Evolutionary conservation across 2,888 invertebrate genomes (phyloP).

Genomic region (Argynnis bischoffii): DNA sequence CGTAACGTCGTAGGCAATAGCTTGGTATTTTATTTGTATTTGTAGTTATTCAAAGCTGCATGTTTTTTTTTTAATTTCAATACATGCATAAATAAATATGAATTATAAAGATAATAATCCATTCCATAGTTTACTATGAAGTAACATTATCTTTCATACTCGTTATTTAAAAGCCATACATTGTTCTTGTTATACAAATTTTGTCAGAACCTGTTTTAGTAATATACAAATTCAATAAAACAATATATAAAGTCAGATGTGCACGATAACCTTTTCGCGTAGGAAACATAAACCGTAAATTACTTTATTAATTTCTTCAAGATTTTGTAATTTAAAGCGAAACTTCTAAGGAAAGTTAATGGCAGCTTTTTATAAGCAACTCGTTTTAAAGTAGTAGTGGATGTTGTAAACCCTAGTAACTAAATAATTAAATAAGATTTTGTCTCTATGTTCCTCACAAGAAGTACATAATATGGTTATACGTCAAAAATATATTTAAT

Average conservation of each 20-base stretch:
- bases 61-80: too few species aligned
- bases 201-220: background rate
- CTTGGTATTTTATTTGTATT: too few species aligned
- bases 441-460: too few species aligned
- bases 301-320: slow-evolving; percentile 12
- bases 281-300: background rate
- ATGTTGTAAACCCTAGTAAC: background rate
- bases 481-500: too few species aligned
- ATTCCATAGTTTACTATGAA: background rate
- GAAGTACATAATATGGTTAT: too few species aligned
- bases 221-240: slow-evolving; percentile 16
- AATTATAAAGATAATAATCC: too few species aligned
- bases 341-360: background rate
- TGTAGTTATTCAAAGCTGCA: too few species aligned
- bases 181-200: background rate
- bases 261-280: slow-evolving; percentile 9
- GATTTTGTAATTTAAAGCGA: slow-evolving; percentile 9
- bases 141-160: background rate
- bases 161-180: background rate
- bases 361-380: background rate
- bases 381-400: too few species aligned
- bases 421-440: too few species aligned
- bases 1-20: too few species aligned
- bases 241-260: slow-evolving; percentile 16
- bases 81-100: too few species aligned